Conservation (phyloP, 2,113 vertebrate species). For the Promerops cafer region DNA sequence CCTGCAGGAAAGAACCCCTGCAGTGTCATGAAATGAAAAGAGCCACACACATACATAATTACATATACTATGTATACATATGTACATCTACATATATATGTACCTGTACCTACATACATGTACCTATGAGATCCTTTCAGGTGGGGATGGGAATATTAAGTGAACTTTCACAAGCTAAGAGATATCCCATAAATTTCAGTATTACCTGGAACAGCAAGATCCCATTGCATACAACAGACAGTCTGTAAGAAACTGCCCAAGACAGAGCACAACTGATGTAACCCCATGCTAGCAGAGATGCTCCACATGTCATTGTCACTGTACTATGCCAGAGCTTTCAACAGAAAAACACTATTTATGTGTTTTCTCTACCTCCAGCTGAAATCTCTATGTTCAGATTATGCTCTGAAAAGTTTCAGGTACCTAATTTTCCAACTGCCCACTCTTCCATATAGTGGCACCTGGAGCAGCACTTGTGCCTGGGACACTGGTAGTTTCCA, state of each 20-base stretch:
- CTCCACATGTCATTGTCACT: neutral
- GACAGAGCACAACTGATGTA: neutral
- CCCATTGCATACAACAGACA: neutral
- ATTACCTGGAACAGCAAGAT: neutral
- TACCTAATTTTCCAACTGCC: neutral
- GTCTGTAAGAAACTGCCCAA: neutral
- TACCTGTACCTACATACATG: accelerated
- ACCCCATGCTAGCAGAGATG: neutral
- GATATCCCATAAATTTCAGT: neutral
- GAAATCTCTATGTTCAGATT: neutral
- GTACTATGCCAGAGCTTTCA: neutral
- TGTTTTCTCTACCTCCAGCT: neutral
- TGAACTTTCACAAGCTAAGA: neutral
- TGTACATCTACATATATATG: neutral
- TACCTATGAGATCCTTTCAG: accelerated
- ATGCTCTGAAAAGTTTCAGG: neutral
- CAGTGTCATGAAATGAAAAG: neutral
- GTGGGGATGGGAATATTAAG: neutral
- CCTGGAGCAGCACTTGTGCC: neutral
- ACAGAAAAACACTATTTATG: neutral
- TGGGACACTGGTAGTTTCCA: neutral
- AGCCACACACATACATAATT: neutral
- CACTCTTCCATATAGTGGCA: neutral
- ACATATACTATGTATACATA: neutral
- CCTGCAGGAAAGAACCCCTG: neutral